phyloP scores from a whole-genome alignment of 2,888 invertebrate genomes.

The Silvanus unidentatus region DNA sequence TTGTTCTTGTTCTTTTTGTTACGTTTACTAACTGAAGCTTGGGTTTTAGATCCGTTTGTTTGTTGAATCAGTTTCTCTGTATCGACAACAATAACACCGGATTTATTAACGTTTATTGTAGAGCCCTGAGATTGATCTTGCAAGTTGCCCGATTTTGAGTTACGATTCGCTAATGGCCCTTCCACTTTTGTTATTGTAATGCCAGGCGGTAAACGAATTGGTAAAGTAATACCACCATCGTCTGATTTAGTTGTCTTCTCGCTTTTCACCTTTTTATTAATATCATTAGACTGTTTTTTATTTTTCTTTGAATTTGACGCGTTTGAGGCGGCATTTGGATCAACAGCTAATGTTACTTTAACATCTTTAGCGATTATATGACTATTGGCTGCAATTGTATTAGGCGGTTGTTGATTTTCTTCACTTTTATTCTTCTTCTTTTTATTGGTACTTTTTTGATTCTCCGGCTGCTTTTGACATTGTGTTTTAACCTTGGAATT shows the following conservation, averaged over 20 bases:
- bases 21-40: constrained; percentile 37
- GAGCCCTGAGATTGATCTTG: constrained; percentile 25
- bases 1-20: constrained; percentile 54
- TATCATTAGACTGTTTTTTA: constrained; percentile 9
- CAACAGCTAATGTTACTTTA: constrained; percentile 36
- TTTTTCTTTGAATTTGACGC: constrained; percentile 14
- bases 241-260: constrained; percentile 20
- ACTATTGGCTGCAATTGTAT: constrained; percentile 7
- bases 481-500: constrained; percentile 12
- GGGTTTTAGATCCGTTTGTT: constrained; percentile 3
- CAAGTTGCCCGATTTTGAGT: constrained; percentile 26
- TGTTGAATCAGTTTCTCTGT: constrained; percentile 52
- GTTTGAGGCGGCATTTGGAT: constrained; percentile 19
- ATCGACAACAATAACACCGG: constrained; percentile 57
- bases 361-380: constrained; percentile 32
- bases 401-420: constrained; percentile 14
- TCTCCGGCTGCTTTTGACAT: constrained; percentile 12
- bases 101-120: constrained; percentile 40
- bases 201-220: constrained; percentile 41
- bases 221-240: constrained; percentile 33
- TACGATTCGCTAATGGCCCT: constrained; percentile 40
- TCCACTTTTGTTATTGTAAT: constrained; percentile 50
- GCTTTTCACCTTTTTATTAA: constrained; percentile 19
- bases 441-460: constrained; percentile 6
- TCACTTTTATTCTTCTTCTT: constrained; percentile 25